phyloP scores from a whole-genome alignment of 2,113 vertebrate genomes.

The Genyomyrus donnyi region DNA sequence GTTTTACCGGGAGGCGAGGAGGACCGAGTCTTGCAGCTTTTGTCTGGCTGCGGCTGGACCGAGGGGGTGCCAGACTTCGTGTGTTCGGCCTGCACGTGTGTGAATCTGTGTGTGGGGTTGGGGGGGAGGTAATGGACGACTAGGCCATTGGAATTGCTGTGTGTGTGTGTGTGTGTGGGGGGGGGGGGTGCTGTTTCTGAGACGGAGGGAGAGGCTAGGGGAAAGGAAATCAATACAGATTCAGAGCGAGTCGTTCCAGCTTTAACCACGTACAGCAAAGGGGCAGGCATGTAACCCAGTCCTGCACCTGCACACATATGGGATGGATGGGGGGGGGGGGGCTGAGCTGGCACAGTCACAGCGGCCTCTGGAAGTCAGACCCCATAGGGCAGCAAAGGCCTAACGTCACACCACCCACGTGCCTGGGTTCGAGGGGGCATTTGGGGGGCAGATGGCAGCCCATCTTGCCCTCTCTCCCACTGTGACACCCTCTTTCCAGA shows the following conservation, averaged over 20 bases:
- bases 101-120: background rate
- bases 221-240: slow-evolving; percentile 62
- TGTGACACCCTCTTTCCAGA: background rate
- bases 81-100: background rate
- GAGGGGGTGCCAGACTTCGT: background rate
- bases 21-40: background rate
- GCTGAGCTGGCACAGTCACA: background rate
- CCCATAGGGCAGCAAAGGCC: background rate
- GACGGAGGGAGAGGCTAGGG: slow-evolving; percentile 35
- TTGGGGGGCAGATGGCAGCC: background rate
- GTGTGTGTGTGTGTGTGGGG: background rate
- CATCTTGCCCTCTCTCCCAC: background rate
- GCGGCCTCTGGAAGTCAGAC: background rate
- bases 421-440: background rate
- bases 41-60: background rate
- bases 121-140: slow-evolving; percentile 15
- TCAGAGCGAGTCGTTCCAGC: slow-evolving; percentile 60
- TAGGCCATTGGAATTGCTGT: slow-evolving; percentile 20
- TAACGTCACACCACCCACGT: background rate
- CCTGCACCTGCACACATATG: slow-evolving; percentile 39
- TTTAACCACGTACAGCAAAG: slow-evolving; percentile 51
- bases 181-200: slow-evolving; percentile 20
- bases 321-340: background rate
- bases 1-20: background rate
- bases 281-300: slow-evolving; percentile 50